phyloP scores from a whole-genome alignment of 2,113 vertebrate species.

The Corydoras maculifer region DNA sequence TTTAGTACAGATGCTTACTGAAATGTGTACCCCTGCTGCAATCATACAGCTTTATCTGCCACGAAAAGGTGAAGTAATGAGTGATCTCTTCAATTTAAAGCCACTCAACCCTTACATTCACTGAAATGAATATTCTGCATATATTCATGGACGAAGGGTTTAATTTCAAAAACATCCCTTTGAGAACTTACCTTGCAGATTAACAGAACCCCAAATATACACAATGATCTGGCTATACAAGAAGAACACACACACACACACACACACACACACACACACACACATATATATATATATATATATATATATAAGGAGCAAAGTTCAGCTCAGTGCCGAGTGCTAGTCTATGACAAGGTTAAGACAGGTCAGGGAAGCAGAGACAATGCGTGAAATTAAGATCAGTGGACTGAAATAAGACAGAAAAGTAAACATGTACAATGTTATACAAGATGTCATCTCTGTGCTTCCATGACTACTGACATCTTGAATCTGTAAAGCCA shows the following conservation, averaged over 20 bases:
- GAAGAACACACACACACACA: too few species aligned
- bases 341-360: slow-evolving; percentile 23
- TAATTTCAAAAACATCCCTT: slow-evolving; percentile 75
- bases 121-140: slow-evolving; percentile 99
- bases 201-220: too few species aligned
- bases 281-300: slow-evolving; percentile 10
- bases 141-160: slow-evolving; percentile 99
- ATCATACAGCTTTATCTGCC: slow-evolving; percentile 99
- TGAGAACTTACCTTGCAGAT: slow-evolving; percentile 87
- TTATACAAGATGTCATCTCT: too few species aligned
- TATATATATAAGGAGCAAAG: slow-evolving; percentile 22
- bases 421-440: too few species aligned
- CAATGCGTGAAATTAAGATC: not conserved
- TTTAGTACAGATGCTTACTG: not conserved
- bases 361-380: slow-evolving; percentile 21
- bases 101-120: slow-evolving; percentile 99
- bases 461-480: not conserved
- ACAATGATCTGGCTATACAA: too few species aligned
- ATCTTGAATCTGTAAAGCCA: too few species aligned
- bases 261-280: not conserved
- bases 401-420: too few species aligned
- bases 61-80: slow-evolving; percentile 99
- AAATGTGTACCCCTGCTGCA: slow-evolving; percentile 86
- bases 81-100: slow-evolving; percentile 99
- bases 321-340: slow-evolving; percentile 23